A percentile compares a stretch with the other conserved stretches of the same genome.
Conservation (phyloP, 2,113 vertebrate species). For the Hiodon alosoides region DNA sequence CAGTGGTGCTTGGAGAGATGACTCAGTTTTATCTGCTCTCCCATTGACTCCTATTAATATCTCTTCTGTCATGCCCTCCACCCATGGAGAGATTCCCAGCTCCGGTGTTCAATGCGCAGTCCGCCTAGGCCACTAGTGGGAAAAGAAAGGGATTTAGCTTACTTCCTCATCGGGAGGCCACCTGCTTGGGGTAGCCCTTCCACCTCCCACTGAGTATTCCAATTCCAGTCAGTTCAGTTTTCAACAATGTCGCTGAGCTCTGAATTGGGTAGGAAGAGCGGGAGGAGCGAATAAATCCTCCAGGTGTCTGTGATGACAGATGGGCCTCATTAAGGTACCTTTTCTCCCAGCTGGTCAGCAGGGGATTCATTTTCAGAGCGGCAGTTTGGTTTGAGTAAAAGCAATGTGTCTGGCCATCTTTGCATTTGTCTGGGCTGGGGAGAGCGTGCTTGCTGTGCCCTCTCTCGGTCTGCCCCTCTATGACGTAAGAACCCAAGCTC, state of each 20-base stretch:
- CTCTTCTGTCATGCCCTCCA: too few relatives aligned
- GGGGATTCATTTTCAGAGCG: not conserved
- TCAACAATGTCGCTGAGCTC: not conserved
- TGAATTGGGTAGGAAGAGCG: not conserved
- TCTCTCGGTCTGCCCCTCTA: not conserved
- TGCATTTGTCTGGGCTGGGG: not conserved
- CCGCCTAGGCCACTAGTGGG: too few relatives aligned
- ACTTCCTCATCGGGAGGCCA: too few relatives aligned
- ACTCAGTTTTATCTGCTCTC: too few relatives aligned
- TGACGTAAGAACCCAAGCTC: not conserved
- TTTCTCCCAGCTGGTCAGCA: not conserved
- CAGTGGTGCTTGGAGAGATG: not conserved
- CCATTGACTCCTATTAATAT: too few relatives aligned
- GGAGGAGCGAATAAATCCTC: not conserved
- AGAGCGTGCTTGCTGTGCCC: not conserved
- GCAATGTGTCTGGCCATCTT: not conserved
- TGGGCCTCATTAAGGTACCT: constrained; percentile 1
- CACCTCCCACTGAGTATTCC: too few relatives aligned
- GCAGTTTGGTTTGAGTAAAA: not conserved
- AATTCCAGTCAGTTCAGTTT: too few relatives aligned
- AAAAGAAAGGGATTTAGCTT: too few relatives aligned
- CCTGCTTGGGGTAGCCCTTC: too few relatives aligned
- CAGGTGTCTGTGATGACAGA: not conserved
- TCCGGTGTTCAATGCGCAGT: too few relatives aligned
- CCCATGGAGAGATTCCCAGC: too few relatives aligned